phyloP scores from a whole-genome alignment of 1,140 invertebrate species.

The Bactericera cockerelli region DNA sequence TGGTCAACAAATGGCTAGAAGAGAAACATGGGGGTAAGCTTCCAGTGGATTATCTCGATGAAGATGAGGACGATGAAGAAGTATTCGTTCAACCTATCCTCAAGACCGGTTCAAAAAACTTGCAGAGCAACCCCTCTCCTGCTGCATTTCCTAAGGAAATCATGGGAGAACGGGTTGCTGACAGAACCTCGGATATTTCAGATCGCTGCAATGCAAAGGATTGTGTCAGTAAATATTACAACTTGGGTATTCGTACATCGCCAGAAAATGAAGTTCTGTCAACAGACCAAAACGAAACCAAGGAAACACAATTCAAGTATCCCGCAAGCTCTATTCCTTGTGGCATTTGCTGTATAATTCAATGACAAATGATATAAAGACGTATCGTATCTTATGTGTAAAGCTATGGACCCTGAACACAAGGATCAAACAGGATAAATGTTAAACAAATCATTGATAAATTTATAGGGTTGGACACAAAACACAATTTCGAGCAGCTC shows the following conservation, averaged over 20 bases:
- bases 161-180: background rate
- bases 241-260: background rate
- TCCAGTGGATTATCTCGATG: background rate
- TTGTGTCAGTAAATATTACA: background rate
- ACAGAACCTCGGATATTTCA: background rate
- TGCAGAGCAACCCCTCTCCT: conserved; percentile 5
- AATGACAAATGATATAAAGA: too few species aligned
- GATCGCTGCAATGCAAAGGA: background rate
- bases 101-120: conserved; percentile 3
- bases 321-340: background rate
- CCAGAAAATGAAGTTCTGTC: background rate
- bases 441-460: too few species aligned
- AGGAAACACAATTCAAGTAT: background rate
- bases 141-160: conserved; percentile 1
- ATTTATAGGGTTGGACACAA: too few species aligned
- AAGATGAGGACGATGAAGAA: conserved; percentile 3
- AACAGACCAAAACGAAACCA: background rate
- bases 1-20: background rate
- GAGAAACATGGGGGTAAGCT: conserved; percentile 2
- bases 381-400: too few species aligned
- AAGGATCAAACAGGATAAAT: too few species aligned
- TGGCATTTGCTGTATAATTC: conserved; percentile 3
- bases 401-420: too few species aligned
- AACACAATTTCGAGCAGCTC: too few species aligned
- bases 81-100: background rate